A percentile compares a stretch with the other conserved stretches of the same genome.
These are phyloP conservation scores for Sylvicapra grimmia DNA, from an alignment of 2,113 vertebrate species.

Conservation along the genomic window DNA sequence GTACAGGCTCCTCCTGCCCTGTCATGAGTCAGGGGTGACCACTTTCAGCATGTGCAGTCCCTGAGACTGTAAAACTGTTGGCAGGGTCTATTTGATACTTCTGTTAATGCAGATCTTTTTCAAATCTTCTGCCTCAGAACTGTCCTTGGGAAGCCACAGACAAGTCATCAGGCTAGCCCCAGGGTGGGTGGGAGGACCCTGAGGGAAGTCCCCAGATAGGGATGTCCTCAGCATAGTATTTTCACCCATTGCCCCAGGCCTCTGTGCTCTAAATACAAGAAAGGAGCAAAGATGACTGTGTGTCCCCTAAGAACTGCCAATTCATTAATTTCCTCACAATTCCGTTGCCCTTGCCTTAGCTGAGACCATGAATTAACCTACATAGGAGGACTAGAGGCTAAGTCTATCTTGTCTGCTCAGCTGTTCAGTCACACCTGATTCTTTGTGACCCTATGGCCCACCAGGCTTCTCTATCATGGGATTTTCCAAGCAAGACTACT, in stretches of 20 bases:
- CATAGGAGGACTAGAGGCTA: background rate
- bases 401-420: background rate
- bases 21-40: background rate
- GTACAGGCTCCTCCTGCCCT: background rate
- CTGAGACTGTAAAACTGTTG: background rate
- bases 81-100: background rate
- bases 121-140: background rate
- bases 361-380: background rate
- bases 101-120: background rate
- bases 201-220: background rate
- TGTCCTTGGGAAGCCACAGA: background rate
- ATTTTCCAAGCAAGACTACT: background rate
- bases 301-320: background rate
- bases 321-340: background rate
- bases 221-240: background rate
- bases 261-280: background rate
- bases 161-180: background rate
- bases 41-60: background rate
- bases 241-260: background rate
- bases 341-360: background rate
- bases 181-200: background rate
- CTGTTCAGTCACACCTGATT: background rate
- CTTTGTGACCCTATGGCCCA: background rate
- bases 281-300: background rate
- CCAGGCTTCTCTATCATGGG: background rate